Evolutionary conservation across 2,113 vertebrate genomes (phyloP).

Genomic region (Actenoides lindsayi): DNA sequence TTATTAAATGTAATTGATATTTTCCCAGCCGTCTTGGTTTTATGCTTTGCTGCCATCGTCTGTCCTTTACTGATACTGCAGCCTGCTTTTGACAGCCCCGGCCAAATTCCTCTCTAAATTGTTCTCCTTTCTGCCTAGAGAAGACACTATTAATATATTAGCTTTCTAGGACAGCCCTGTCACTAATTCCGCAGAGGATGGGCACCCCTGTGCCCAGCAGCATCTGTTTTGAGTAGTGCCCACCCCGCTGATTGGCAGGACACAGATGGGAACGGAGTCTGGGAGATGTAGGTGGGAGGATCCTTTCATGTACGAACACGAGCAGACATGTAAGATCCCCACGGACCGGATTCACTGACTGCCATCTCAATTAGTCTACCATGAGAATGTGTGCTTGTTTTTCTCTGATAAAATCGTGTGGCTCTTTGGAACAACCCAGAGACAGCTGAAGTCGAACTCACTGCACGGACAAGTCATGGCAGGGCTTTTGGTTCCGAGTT

Average conservation of each 20-base stretch:
- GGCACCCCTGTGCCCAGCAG: background rate
- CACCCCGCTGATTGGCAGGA: background rate
- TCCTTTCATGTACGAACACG: background rate
- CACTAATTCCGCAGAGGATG: background rate
- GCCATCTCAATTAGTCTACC: background rate
- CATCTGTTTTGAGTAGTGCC: background rate
- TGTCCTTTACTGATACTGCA: slow-evolving; percentile 35
- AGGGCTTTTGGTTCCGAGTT: background rate
- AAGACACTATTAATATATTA: background rate
- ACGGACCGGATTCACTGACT: rapidly evolving
- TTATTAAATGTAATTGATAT: background rate
- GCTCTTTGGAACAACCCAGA: background rate
- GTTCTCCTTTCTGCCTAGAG: background rate
- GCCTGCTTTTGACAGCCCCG: background rate
- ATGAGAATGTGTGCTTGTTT: background rate
- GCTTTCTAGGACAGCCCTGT: background rate
- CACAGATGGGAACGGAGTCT: background rate
- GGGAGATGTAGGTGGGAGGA: background rate
- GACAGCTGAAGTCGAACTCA: background rate
- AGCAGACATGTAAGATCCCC: background rate
- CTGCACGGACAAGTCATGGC: background rate
- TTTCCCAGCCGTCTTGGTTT: background rate
- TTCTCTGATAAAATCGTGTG: rapidly evolving
- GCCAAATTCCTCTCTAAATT: background rate
- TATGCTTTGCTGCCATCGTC: slow-evolving; percentile 65